Conservation (phyloP, 2,888 invertebrate genomes). For the Trimorus sp. region DNA sequence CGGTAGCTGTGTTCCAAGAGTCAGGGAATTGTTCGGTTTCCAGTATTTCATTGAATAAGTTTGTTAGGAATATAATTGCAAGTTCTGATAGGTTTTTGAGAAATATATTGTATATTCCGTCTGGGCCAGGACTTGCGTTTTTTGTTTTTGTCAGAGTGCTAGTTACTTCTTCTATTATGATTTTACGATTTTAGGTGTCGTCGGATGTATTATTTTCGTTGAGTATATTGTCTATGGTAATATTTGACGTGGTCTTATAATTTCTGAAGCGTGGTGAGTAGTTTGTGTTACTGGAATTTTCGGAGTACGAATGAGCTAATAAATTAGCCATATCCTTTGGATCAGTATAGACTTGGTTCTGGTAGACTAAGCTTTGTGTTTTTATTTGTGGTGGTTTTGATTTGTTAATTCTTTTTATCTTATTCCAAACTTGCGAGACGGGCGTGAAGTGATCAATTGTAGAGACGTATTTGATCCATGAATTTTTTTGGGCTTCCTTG, state of each 20-base stretch:
- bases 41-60: too few relatives aligned
- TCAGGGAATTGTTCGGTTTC: too few relatives aligned
- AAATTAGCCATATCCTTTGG: conserved; percentile 8
- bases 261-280: neutral
- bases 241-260: neutral
- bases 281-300: conserved; percentile 8
- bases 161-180: neutral
- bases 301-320: conserved; percentile 10
- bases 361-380: neutral
- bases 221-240: neutral
- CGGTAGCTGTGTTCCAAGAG: too few relatives aligned
- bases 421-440: neutral
- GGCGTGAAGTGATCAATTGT: neutral
- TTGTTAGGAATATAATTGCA: too few relatives aligned
- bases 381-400: neutral
- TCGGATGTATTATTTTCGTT: neutral
- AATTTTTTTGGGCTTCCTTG: conserved; percentile 16
- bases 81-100: too few relatives aligned
- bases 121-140: conserved; percentile 32
- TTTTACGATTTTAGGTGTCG: neutral
- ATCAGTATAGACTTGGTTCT: neutral
- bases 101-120: too few relatives aligned
- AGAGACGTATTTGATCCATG: conserved; percentile 9
- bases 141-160: neutral
- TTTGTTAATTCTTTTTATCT: conserved; percentile 14